Percentiles rank a stretch among this genome's conserved stretches.
Conservation (phyloP, 2,888 invertebrate species). For the Aproaerema taeniolella region DNA sequence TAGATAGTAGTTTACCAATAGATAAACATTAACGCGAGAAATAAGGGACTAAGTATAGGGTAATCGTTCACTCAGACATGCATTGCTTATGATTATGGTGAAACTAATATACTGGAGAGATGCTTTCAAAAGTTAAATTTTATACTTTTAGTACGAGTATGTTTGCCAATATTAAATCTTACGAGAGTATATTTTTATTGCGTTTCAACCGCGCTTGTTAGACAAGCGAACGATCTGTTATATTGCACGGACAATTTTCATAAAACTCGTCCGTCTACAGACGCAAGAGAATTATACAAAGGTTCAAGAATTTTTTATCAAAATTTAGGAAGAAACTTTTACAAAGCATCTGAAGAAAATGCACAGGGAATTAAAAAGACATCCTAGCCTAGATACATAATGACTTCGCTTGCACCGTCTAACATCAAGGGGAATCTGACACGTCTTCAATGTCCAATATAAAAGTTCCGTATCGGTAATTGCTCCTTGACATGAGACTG, state of each 20-base stretch:
- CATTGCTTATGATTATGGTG: slow-evolving; percentile 38
- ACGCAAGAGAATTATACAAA: slow-evolving; percentile 2
- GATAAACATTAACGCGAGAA: slow-evolving; percentile 46
- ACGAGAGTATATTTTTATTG: slow-evolving; percentile 8
- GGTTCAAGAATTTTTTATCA: neutral
- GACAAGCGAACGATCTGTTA: slow-evolving; percentile 11
- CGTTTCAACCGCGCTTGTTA: slow-evolving; percentile 11
- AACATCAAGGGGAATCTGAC: slow-evolving; percentile 47
- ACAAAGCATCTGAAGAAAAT: slow-evolving; percentile 58
- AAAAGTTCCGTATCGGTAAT: slow-evolving; percentile 26
- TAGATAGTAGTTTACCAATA: slow-evolving; percentile 39
- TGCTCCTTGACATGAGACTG: slow-evolving; percentile 45
- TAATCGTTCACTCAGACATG: slow-evolving; percentile 56
- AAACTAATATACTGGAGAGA: slow-evolving; percentile 28
- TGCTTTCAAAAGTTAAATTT: slow-evolving; percentile 32
- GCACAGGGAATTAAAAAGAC: slow-evolving; percentile 50
- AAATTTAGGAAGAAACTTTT: slow-evolving; percentile 30
- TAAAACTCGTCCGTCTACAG: slow-evolving; percentile 10
- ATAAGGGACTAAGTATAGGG: slow-evolving; percentile 39
- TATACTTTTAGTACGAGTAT: slow-evolving; percentile 12
- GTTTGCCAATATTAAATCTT: slow-evolving; percentile 16
- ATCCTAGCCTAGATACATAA: slow-evolving; percentile 53
- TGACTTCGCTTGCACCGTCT: slow-evolving; percentile 39
- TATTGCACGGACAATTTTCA: slow-evolving; percentile 8
- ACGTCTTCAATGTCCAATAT: slow-evolving; percentile 4